phyloP scores from a whole-genome alignment of 2,797 vertebrate genomes.

The Hypotaenidia philippensis region DNA sequence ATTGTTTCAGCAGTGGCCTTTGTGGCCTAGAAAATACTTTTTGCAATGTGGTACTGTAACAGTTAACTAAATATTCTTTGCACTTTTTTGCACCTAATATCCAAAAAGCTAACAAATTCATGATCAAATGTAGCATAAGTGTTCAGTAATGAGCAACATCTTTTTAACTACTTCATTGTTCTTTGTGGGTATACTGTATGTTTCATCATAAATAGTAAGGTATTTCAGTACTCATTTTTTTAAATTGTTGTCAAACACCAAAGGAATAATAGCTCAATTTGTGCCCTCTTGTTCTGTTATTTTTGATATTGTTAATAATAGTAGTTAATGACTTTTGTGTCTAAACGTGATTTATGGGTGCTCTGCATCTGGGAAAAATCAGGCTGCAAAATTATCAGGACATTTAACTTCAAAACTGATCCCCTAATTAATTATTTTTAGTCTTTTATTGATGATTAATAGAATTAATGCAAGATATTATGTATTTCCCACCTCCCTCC shows the following conservation, averaged over 20 bases:
- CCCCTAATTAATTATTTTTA: neutral
- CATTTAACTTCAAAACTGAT: neutral
- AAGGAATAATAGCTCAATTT: slow-evolving; percentile 49
- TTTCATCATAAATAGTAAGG: slow-evolving; percentile 4
- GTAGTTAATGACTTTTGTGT: neutral
- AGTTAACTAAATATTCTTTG: slow-evolving; percentile 63
- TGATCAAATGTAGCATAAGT: slow-evolving; percentile 73
- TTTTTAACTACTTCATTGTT: slow-evolving; percentile 48
- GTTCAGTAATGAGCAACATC: slow-evolving; percentile 46
- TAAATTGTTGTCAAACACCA: slow-evolving; percentile 49
- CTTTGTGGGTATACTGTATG: slow-evolving; percentile 23
- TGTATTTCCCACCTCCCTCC: neutral
- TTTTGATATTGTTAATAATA: slow-evolving; percentile 1
- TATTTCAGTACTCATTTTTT: slow-evolving; percentile 1
- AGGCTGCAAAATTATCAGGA: neutral
- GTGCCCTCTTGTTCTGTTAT: slow-evolving; percentile 6
- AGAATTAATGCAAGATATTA: neutral
- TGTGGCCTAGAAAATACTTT: slow-evolving; percentile 55
- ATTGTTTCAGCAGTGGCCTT: slow-evolving; percentile 34
- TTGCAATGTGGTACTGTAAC: slow-evolving; percentile 70
- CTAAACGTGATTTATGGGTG: slow-evolving; percentile 2
- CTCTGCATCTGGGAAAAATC: slow-evolving; percentile 28
- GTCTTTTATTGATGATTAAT: neutral
- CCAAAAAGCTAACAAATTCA: slow-evolving; percentile 48
- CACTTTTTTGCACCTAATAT: slow-evolving; percentile 66